These are phyloP conservation scores for Saguinus imperator DNA, from an alignment of 2,113 vertebrate species.

Conservation along the genomic window DNA sequence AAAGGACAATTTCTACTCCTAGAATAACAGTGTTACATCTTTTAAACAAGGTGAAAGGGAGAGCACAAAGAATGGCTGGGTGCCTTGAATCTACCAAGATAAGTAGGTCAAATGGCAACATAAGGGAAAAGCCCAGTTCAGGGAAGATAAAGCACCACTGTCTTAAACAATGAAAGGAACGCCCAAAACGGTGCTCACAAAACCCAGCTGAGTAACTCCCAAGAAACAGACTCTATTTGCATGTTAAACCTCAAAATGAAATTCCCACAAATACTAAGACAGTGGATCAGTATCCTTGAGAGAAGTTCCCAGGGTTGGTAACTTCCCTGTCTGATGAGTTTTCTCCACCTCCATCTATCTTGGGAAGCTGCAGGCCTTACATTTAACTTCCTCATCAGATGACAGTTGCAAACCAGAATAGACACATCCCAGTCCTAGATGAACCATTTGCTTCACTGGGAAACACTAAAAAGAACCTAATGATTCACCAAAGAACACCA, in stretches of 20 bases:
- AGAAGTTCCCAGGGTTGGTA: neutral
- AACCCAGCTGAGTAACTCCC: neutral
- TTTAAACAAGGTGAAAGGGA: neutral
- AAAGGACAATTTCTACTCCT: neutral
- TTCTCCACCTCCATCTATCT: neutral
- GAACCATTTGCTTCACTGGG: neutral
- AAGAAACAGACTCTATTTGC: neutral
- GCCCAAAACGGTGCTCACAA: neutral
- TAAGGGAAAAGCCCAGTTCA: neutral
- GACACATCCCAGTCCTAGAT: neutral
- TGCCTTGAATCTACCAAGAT: neutral
- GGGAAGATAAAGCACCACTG: neutral
- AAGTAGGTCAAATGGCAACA: neutral
- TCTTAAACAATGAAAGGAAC: neutral
- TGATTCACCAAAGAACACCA: neutral
- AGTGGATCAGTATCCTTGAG: neutral
- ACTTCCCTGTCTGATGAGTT: constrained; percentile 22
- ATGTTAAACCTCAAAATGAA: constrained; percentile 30
- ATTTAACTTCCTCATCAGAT: constrained; percentile 50
- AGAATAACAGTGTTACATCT: neutral
- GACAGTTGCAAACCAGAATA: constrained; percentile 13
- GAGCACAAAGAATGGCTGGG: neutral
- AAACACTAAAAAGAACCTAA: neutral
- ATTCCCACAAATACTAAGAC: neutral
- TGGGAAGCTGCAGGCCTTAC: constrained; percentile 42